phyloP scores from a whole-genome alignment of 2,888 invertebrate genomes.

The Drosophila paranaensis region DNA sequence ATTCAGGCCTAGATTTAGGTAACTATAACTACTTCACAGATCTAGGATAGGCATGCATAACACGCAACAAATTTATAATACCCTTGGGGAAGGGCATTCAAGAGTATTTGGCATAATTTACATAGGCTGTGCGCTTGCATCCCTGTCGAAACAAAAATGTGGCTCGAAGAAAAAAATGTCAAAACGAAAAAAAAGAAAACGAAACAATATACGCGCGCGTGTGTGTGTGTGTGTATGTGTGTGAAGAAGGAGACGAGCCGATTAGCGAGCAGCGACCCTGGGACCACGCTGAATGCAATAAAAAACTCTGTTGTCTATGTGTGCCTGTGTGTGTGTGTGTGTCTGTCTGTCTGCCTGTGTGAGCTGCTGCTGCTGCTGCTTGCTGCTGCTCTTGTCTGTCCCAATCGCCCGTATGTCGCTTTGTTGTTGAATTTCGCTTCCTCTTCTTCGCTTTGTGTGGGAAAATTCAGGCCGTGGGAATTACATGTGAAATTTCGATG shows the following conservation, averaged over 20 bases:
- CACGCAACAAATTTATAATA: not conserved
- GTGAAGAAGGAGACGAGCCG: conserved; percentile 47
- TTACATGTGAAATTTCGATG: conserved; percentile 85
- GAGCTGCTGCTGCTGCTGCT: conserved; percentile 33
- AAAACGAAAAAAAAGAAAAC: conserved; percentile 44
- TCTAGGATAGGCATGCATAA: not conserved
- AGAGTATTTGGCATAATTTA: conserved; percentile 6
- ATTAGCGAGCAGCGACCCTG: conserved; percentile 74
- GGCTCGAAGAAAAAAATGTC: conserved; percentile 52
- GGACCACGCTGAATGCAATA: conserved; percentile 70
- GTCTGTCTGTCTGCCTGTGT: conserved; percentile 27
- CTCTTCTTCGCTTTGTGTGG: conserved; percentile 81
- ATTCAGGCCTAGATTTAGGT: too few relatives aligned
- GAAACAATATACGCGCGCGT: conserved; percentile 28
- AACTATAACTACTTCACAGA: too few relatives aligned
- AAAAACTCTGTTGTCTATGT: conserved; percentile 33
- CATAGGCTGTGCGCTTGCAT: conserved; percentile 32
- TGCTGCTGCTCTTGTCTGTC: conserved; percentile 53
- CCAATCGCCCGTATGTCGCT: conserved; percentile 62
- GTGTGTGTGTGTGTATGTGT: conserved; percentile 7
- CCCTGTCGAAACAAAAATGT: conserved; percentile 46
- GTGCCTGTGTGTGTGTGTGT: conserved; percentile 19
- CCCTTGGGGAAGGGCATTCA: not conserved
- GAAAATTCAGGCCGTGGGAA: conserved; percentile 85
- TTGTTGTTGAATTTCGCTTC: conserved; percentile 70